Base-by-base conservation (phyloP, 2,888 invertebrate genomes). In the Lepidochrysops patricia region DNA sequence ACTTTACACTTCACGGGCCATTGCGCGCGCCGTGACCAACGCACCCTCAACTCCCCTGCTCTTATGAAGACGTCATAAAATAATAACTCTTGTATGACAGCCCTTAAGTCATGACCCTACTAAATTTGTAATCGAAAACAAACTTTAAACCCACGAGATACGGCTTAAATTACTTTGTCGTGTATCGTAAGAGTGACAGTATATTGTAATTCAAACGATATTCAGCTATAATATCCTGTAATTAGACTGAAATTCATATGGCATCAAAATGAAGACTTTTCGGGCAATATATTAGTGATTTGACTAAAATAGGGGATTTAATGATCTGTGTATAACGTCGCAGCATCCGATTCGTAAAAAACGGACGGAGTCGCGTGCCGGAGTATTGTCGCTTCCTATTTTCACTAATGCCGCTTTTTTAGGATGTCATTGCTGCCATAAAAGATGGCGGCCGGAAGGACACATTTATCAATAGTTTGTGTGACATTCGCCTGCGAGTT, bases 301-400 rank as follows among this genome's bases (percentile, higher is more conserved):
- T 76, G 79, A 79, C 72, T 76, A 70, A 74, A 66, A 67, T 73
- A 73, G 72, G 77, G 79, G 68, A 78, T 72, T 83, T 83, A 88
- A 88, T 87, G 88, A 85, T 75, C 82, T 82, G 85, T 84, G 80
- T 81, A 78, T 81, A 84, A 85, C 80, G 80, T 67, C 72, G 81
- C 79, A 76, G 78, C 87, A 86, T 87, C 88, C 88, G 86, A 76
- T 70, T 71, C 79, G 78, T 82, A 84, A 86, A 85, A 84, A 87
- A 82, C 60, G 62, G 58, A 61, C 58, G 62, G 59, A 43, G 61
- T 61, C 64, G 68, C 65, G 69, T 66, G 68, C 61, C 64, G 58
- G 52, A 48, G 58, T 29, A 59, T 58, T 19, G 64, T 26, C 37
- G 25, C 61, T 60, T 61, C 62, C 61, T 57, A 37, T 48, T 25